Evolutionary conservation across 2,113 vertebrate species (phyloP), one percentile per base, ranked within the genome.

Genomic region (Entelurus aequoreus): DNA sequence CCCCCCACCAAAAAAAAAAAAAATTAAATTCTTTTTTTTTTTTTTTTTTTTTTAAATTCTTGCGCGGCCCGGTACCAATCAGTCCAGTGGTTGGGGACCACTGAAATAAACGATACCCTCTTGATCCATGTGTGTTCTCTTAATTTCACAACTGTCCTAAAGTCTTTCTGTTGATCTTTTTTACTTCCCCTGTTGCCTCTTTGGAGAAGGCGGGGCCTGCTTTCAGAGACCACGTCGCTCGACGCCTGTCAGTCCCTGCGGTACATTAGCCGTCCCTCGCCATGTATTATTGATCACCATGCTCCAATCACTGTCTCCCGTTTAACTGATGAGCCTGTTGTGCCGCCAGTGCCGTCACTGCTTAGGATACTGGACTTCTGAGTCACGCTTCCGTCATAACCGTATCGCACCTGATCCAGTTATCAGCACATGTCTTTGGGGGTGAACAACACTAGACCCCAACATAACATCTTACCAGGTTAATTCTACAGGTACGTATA

Each of bases 241-340:
- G 12, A 13, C 10, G 75, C 74, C 79, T 76, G 72, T 76, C 79
- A 75, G 62, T 84, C 86, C 81, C 86, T 74, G 71, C 63, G 83
- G 86, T 88, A 85, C 86, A 88, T 88, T 86, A 86, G 80, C 63
- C 52, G 55, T 78, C 83, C 84, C 86, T 77, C 71, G 77, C 71
- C 80, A 86, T 86, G 84, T 88, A 86, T 88, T 88, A 88, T 88
- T 84, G 84, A 88, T 85, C 78, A 77, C 56, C 56, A 48, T 59
- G 48, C 79, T 76, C 77, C 83, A 84, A 86, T 86, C 81, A 81
- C 76, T 46, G 69, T 80, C 77, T 86, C 75, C 75, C 74, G 77
- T 79, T 76, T 83, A 84, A 69, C 71, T 77, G 73, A 84, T 78
- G 66, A 82, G 70, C 66, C 72, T 76, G 78, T 72, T 53, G 68